phyloP scores from a whole-genome alignment of 2,113 vertebrate genomes.

The Tympanuchus pallidicinctus region DNA sequence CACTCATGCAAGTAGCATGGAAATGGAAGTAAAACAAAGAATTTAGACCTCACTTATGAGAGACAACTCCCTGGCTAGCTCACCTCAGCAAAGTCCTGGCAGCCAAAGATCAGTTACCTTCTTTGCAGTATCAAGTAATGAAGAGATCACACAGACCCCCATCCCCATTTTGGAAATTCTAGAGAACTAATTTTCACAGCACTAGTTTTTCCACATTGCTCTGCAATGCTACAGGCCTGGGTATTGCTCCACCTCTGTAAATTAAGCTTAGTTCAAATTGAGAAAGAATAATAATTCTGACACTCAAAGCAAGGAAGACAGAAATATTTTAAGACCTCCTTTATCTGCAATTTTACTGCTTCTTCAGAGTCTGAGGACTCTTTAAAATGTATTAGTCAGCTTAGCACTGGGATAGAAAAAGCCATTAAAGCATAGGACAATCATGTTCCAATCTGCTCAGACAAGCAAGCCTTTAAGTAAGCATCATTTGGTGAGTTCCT shows the following conservation, averaged over 20 bases:
- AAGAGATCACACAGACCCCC: background rate
- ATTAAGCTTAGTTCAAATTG: background rate
- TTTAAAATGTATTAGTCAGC: background rate
- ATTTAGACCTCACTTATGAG: background rate
- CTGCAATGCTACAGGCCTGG: background rate
- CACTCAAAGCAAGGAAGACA: background rate
- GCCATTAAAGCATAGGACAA: background rate
- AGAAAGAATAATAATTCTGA: background rate
- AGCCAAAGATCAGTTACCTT: background rate
- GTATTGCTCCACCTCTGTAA: fast-evolving
- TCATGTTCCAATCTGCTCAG: background rate
- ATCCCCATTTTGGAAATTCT: background rate
- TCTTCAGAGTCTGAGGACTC: background rate
- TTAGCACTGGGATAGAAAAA: background rate
- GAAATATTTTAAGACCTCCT: background rate
- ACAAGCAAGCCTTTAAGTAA: slow-evolving; percentile 19
- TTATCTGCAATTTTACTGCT: background rate
- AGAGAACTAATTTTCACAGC: background rate
- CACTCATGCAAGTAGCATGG: background rate
- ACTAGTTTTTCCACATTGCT: background rate
- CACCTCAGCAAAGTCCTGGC: background rate
- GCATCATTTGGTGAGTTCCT: slow-evolving; percentile 3
- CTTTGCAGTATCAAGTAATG: background rate
- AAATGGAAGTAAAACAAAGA: background rate
- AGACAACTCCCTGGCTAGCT: background rate